Evolutionary conservation across 2,113 vertebrate species (phyloP), one percentile per base, ranked within the genome.

Genomic region (Ochotona princeps): DNA sequence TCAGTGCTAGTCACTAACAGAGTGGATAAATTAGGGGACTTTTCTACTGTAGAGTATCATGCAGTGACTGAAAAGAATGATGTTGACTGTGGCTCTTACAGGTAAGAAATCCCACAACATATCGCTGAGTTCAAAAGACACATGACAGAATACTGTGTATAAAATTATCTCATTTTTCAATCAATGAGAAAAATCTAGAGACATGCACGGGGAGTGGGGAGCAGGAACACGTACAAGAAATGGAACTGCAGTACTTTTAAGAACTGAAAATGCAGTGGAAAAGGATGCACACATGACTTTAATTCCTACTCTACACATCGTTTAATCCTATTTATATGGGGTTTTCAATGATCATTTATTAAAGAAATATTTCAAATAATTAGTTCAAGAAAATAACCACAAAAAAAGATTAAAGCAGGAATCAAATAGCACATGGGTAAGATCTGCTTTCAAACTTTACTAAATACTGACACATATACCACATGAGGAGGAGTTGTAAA

Each of bases 331-430:
- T 63, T 69, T 57, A 12, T 44, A 93, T 28, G 69, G 25, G 44
- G 9, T 23, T 72, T 63, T 60, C 35, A 85, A 32, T 78, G 65
- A 82, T 57, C 74, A 70, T 12, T 67, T 67, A 15, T 73, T 90
- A 47, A 12, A 35, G 79, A 83, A 90, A 60, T 83, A 89, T 89
- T 80, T 73, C 30, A 94, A 66, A 70, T 65, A 67, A 44, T 63
- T 75, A 93, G 25, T 9, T 12, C 32, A 93, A 88, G 51, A 61
- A 4, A 70, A 21, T 7, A 72, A 67, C 17, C 25, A 61, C 51
- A 90, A 88, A 87, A 23, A 49, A 66, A 66, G 74, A 67, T 14
- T 70, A 25, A 83, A 88, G 74, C 0, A 2, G 75, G 28, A 30
- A 30, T 20, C 18, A 47, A 61, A 76, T 2, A 47, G 18, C 5